Evolutionary conservation across 2,888 invertebrate genomes (phyloP).

Genomic region (Acanthosepion lycidas): DNA sequence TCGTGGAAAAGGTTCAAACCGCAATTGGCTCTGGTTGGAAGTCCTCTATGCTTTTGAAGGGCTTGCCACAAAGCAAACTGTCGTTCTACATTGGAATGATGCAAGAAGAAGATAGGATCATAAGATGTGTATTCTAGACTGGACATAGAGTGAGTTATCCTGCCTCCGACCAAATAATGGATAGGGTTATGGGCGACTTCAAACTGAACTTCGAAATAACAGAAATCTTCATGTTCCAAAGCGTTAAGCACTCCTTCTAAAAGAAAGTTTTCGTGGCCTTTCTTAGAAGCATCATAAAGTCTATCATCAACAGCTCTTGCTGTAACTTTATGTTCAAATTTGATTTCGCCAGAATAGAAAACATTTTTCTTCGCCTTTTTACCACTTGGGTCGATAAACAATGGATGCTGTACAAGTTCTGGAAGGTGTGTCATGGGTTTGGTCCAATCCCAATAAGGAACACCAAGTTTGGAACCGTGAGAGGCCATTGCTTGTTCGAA

Average conservation of each 20-base stretch:
- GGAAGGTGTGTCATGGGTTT: conserved; percentile 52
- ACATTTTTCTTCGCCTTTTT: conserved; percentile 50
- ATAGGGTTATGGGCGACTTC: conserved; percentile 49
- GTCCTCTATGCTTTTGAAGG: conserved; percentile 51
- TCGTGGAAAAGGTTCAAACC: conserved; percentile 50
- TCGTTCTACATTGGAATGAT: conserved; percentile 57
- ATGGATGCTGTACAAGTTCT: conserved; percentile 49
- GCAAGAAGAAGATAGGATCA: conserved; percentile 57
- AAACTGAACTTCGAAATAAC: conserved; percentile 50
- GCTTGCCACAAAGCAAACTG: conserved; percentile 54
- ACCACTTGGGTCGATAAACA: conserved; percentile 49
- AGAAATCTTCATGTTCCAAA: conserved; percentile 49
- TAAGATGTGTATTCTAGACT: conserved; percentile 55
- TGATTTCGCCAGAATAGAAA: conserved; percentile 43
- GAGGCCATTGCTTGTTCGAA: conserved; percentile 49
- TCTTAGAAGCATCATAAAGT: conserved; percentile 41
- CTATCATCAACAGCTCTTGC: conserved; percentile 43
- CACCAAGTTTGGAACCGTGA: conserved; percentile 49
- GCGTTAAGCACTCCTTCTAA: conserved; percentile 47
- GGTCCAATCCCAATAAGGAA: conserved; percentile 58
- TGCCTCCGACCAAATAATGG: conserved; percentile 52
- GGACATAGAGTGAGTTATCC: conserved; percentile 52
- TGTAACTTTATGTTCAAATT: conserved; percentile 44
- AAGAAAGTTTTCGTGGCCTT: conserved; percentile 42
- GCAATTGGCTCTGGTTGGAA: conserved; percentile 50